Evolutionary conservation across 2,113 vertebrate genomes (phyloP).

Genomic region (Psittacara wagleri): DNA sequence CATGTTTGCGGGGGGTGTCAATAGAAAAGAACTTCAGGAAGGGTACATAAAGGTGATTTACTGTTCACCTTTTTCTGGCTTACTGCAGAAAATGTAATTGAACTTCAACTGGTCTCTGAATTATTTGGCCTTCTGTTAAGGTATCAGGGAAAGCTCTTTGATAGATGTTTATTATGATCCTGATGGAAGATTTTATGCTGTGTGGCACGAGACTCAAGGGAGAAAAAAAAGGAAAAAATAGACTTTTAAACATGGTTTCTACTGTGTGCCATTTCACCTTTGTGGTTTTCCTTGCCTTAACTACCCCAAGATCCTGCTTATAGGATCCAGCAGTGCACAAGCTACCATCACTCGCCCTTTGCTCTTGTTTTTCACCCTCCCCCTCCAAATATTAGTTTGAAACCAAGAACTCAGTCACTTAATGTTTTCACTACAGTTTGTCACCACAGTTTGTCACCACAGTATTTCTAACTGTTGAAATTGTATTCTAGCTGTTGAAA

Average conservation of each 20-base stretch:
- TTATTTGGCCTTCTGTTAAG: slow-evolving; percentile 19
- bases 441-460: neutral
- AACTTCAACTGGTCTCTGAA: slow-evolving; percentile 49
- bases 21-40: slow-evolving; percentile 21
- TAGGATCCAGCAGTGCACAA: neutral
- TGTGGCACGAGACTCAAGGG: neutral
- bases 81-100: slow-evolving; percentile 42
- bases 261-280: neutral
- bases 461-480: neutral
- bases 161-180: slow-evolving; percentile 21
- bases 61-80: slow-evolving; percentile 11
- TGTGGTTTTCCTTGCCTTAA: neutral
- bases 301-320: neutral
- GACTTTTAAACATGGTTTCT: neutral
- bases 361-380: neutral
- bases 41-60: slow-evolving; percentile 39
- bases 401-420: neutral
- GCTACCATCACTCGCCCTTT: neutral
- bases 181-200: neutral
- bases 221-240: neutral
- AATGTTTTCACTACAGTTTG: neutral
- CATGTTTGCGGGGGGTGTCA: neutral
- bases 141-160: neutral
- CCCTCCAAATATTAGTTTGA: neutral
- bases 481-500: neutral